A percentile compares a stretch with the other conserved stretches of the same genome.
Conservation (phyloP, 2,888 invertebrate genomes). For the Rhyacophila evoluta region DNA sequence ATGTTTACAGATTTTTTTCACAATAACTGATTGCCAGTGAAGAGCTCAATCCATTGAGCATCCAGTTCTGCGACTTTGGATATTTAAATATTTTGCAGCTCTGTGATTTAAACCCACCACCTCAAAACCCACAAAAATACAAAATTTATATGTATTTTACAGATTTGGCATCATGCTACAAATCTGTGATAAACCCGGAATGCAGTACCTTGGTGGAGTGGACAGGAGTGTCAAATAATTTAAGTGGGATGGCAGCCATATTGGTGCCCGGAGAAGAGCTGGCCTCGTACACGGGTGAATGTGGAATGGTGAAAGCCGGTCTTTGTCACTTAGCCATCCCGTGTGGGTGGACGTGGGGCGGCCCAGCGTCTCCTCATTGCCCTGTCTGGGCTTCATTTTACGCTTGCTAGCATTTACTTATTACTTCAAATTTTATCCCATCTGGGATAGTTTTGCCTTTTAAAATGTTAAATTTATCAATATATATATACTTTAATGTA, state of each 20-base stretch:
- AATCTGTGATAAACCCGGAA: slow-evolving; percentile 51
- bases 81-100: no score
- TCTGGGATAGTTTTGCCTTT: neutral
- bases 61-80: no score
- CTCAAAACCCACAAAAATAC: no score
- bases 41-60: no score
- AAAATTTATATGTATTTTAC: slow-evolving; percentile 51
- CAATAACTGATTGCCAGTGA: no score
- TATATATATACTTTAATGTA: neutral
- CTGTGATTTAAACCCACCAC: no score
- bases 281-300: slow-evolving; percentile 56
- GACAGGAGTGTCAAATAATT: slow-evolving; percentile 23
- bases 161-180: slow-evolving; percentile 52
- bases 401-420: slow-evolving; percentile 27
- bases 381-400: slow-evolving; percentile 83
- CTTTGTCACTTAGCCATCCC: slow-evolving; percentile 84
- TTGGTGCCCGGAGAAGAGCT: slow-evolving; percentile 40
- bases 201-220: slow-evolving; percentile 45
- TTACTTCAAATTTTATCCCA: slow-evolving; percentile 2
- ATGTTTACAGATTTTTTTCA: no score
- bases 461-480: slow-evolving; percentile 8
- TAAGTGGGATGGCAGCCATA: slow-evolving; percentile 39
- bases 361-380: slow-evolving; percentile 79
- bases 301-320: slow-evolving; percentile 77
- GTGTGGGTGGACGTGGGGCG: slow-evolving; percentile 87